These are phyloP conservation scores for Peucedramus taeniatus DNA, from an alignment of 2,113 vertebrate genomes.

Conservation along the genomic window DNA sequence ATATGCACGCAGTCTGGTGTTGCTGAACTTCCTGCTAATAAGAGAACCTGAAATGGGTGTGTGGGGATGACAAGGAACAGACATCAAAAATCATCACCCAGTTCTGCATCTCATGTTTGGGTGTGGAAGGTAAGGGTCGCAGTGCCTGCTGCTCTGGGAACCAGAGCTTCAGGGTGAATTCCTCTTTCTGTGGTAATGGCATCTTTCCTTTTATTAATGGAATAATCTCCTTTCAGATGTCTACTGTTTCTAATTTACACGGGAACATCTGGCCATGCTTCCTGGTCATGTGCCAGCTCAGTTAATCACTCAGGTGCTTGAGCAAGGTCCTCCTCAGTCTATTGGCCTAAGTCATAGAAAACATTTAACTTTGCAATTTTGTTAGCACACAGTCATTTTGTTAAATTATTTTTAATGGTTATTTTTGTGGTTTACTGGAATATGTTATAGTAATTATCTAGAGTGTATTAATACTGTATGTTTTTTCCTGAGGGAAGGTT, in stretches of 20 bases:
- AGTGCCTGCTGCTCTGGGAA: background rate
- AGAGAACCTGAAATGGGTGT: background rate
- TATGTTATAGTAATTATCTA: background rate
- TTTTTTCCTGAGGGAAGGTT: background rate
- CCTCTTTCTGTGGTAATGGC: background rate
- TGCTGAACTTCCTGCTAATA: background rate
- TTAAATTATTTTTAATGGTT: background rate
- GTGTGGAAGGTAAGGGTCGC: fast-evolving
- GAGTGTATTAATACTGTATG: background rate
- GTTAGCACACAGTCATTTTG: background rate
- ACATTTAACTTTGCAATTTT: background rate
- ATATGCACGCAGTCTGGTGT: background rate
- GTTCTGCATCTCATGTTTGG: background rate
- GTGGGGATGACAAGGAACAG: background rate
- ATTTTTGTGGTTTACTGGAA: background rate
- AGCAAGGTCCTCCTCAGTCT: background rate
- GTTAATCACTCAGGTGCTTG: background rate
- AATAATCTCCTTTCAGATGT: background rate
- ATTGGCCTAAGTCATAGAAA: background rate
- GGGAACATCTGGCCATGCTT: background rate
- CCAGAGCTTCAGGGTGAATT: background rate
- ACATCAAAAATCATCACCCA: background rate
- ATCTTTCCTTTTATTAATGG: background rate
- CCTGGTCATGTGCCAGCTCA: background rate
- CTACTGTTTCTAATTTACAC: background rate